Base-by-base conservation (phyloP, 2,113 vertebrate genomes). In the Plectropomus leopardus region DNA sequence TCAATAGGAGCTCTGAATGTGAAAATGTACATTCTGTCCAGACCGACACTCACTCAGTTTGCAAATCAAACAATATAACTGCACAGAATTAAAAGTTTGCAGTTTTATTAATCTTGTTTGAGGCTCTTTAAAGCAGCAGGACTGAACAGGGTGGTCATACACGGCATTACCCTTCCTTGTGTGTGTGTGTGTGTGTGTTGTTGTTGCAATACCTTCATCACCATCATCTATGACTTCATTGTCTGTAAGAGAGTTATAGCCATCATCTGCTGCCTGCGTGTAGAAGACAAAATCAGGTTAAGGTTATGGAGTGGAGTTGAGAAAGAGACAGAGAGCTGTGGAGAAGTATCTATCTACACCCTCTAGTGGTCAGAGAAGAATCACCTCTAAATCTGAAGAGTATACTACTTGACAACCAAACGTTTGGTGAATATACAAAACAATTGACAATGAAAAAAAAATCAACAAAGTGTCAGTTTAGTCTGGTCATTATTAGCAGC, bases 141-240 rank as follows among this genome's bases (percentile, higher is more conserved):
- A 26, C 11, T 24, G 32, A 48, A 14, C 8, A 28, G 1, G 40
- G 44, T 28, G 13, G 24, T 63, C 6, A 32, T 16, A 9, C 60
- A 21, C 3, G 2, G 4, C 13, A 30, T 1, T 16, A 7, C 16
- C 44, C 16, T 63, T 59, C 50, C 11, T 40, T 16, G 17, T 66
- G 14, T 47, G 28, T 67, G 69, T 24, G 36, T 48, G 76, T 67
- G 28, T 10, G 11, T 66, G 17, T 47, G 53, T 60, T 45, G 60
- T 28, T 50, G 67, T n/a, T 59, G 9, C 24, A 26, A 74, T 88
- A 95, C 94, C 94, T 91, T 95, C 93, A 55, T 93, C 92, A 53
- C 80, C 92, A 58, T 95, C 92, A 32, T 94, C 92, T 42, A 59
- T 63, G 65, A 91, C 84, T 82, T 92, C 90, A 71, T 86, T 91